Evolutionary conservation across 2,113 vertebrate species (phyloP).

Genomic region (Eurystomus gularis): DNA sequence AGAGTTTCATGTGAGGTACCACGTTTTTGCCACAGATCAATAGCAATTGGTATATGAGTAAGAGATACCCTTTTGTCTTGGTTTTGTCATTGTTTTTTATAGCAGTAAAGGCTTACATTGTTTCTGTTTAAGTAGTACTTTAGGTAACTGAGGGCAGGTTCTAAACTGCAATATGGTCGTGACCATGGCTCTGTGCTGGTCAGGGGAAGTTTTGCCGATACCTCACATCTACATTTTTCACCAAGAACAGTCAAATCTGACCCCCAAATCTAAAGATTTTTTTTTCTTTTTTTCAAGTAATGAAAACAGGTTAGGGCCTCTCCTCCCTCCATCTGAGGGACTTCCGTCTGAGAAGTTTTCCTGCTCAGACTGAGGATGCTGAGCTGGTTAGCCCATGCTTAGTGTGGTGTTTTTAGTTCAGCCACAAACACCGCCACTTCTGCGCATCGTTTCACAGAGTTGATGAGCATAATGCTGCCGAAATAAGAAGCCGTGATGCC

Average conservation of each 20-base stretch:
- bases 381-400: background rate
- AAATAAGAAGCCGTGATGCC: background rate
- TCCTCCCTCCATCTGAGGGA: background rate
- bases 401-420: background rate
- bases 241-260: background rate
- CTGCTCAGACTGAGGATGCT: background rate
- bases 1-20: constrained; percentile 6
- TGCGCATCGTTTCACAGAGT: background rate
- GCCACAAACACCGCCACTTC: accelerated
- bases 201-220: background rate
- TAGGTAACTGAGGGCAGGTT: background rate
- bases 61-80: background rate
- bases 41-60: background rate
- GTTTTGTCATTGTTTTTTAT: background rate
- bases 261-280: background rate
- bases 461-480: background rate
- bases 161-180: background rate
- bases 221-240: background rate
- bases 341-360: background rate
- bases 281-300: background rate
- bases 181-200: background rate
- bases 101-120: background rate
- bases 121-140: background rate
- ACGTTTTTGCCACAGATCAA: background rate
- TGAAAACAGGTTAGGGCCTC: background rate